These are phyloP conservation scores for Branchinecta sandiegonensis DNA, from an alignment of 2,888 invertebrate genomes.

Conservation along the genomic window DNA sequence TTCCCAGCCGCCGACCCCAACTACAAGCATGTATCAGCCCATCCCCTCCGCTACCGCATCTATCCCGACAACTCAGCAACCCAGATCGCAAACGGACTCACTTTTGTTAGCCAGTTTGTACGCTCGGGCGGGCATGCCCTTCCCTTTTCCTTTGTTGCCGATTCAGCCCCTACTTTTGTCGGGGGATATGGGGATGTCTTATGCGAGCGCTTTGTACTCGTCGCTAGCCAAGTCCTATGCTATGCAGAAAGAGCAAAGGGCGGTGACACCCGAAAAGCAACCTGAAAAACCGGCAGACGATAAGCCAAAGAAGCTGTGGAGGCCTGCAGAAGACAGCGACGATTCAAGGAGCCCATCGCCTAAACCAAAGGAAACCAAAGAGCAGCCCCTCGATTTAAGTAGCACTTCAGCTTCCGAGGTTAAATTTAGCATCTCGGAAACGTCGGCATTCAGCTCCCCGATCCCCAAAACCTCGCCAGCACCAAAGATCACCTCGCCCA, in stretches of 20 bases:
- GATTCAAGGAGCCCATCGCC: conserved; percentile 15
- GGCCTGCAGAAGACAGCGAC: conserved; percentile 6
- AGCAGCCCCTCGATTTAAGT: conserved; percentile 19
- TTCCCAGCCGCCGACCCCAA: conserved; percentile 24
- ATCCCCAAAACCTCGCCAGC: conserved; percentile 2
- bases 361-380: conserved; percentile 15
- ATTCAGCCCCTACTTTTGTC: conserved; percentile 15
- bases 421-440: background rate
- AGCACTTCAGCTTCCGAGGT: background rate
- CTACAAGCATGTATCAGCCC: background rate
- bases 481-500: background rate
- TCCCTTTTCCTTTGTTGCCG: conserved; percentile 17
- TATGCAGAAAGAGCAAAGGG: background rate
- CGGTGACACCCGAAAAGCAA: background rate
- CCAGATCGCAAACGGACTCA: background rate
- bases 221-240: background rate
- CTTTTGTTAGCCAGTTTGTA: background rate
- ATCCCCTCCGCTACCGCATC: background rate
- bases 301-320: conserved; percentile 8
- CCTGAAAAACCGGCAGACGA: background rate
- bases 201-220: background rate
- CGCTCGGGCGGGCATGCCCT: background rate
- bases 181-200: conserved; percentile 15
- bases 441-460: background rate
- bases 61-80: conserved; percentile 2